Evolutionary conservation across 2,113 vertebrate genomes (phyloP).

Genomic region (Mesocricetus auratus): DNA sequence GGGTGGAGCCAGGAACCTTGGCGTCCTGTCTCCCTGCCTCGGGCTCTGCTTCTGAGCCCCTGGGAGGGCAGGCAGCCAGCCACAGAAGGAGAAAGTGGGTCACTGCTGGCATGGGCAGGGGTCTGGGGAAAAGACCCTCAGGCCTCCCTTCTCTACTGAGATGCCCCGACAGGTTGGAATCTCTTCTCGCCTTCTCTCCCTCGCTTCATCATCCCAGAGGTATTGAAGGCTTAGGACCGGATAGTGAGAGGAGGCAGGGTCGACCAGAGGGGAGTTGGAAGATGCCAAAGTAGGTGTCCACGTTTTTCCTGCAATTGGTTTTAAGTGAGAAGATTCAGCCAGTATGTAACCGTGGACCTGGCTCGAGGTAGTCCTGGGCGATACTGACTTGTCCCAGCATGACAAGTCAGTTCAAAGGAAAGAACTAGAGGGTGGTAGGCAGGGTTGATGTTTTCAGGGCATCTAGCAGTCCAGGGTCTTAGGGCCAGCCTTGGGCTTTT

Average conservation of each 20-base stretch:
- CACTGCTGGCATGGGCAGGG: background rate
- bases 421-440: background rate
- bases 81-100: constrained; percentile 66
- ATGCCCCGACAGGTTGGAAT: background rate
- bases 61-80: constrained; percentile 24
- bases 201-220: background rate
- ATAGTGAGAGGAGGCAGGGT: background rate
- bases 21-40: constrained; percentile 66
- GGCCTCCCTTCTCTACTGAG: background rate
- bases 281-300: constrained; percentile 33
- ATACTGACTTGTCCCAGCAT: background rate
- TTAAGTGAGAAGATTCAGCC: constrained; percentile 43
- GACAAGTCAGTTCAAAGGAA: background rate
- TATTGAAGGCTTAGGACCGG: constrained; percentile 32
- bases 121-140: constrained; percentile 26
- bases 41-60: constrained; percentile 49
- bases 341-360: background rate
- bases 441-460: background rate
- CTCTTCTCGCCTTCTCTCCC: background rate
- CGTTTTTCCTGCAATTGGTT: constrained; percentile 51
- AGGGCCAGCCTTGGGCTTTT: background rate
- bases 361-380: background rate
- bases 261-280: background rate
- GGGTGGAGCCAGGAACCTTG: constrained; percentile 72
- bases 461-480: background rate